Evolutionary conservation across 1,140 invertebrate species (phyloP).

Genomic region (Lamellibrachia luymesi): DNA sequence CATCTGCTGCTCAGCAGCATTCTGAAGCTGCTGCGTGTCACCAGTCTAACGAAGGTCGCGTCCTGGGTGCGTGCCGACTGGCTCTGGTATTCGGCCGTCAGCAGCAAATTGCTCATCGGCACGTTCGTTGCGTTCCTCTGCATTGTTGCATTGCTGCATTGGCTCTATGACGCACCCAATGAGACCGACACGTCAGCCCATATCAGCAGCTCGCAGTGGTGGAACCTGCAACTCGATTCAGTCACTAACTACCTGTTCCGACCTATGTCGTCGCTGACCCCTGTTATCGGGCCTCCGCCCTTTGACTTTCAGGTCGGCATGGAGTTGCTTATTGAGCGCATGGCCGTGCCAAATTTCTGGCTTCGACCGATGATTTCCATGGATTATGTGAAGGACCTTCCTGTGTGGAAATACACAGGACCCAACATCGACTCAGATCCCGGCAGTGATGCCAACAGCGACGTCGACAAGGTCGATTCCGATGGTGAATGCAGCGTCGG

Average conservation of each 20-base stretch:
- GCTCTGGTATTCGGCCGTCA: constrained; percentile 22
- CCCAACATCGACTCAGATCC: constrained; percentile 38
- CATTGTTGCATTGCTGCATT: background rate
- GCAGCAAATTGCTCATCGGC: constrained; percentile 15
- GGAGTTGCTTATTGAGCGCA: constrained; percentile 55
- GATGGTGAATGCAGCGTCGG: constrained; percentile 28
- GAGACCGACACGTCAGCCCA: background rate
- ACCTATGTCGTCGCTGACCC: constrained; percentile 42
- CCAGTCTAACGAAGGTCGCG: constrained; percentile 42
- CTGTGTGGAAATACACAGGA: constrained; percentile 57
- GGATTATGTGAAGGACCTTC: constrained; percentile 62
- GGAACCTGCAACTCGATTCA: constrained; percentile 43
- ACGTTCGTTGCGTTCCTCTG: constrained; percentile 21
- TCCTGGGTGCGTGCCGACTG: constrained; percentile 47
- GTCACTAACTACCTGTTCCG: constrained; percentile 50
- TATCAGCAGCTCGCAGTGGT: constrained; percentile 2
- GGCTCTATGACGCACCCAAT: background rate
- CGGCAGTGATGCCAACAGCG: constrained; percentile 32
- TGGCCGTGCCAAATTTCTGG: constrained; percentile 60
- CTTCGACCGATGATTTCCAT: constrained; percentile 54
- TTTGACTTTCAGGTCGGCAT: constrained; percentile 51
- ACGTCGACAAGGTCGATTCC: constrained; percentile 22
- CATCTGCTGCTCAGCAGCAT: constrained; percentile 36
- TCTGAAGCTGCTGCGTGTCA: constrained; percentile 43
- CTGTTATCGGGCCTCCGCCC: constrained; percentile 33